Conservation (phyloP, 1,140 invertebrate species). For the Pseudobourletiella spinata region DNA sequence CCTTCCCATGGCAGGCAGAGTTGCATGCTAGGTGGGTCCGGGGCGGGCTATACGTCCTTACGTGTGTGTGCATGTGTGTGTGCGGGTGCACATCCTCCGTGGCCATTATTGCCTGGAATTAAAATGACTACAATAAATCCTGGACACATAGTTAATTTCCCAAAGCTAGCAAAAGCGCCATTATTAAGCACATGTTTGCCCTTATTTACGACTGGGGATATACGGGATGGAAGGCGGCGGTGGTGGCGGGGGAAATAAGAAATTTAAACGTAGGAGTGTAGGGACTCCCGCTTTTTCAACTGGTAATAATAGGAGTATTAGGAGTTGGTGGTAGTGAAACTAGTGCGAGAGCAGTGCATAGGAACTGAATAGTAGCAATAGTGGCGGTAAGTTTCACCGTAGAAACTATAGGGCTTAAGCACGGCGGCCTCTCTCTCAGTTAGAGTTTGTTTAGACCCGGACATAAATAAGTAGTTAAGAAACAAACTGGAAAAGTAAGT, state of each 20-base stretch:
- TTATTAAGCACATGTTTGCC: background rate
- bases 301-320: background rate
- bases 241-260: background rate
- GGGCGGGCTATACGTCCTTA: background rate
- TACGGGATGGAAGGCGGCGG: no score
- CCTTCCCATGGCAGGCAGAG: no score
- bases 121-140: constrained; percentile 5
- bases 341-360: background rate
- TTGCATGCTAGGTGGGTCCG: background rate
- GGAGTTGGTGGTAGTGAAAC: background rate
- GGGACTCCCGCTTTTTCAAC: no score
- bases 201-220: no score
- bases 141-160: constrained; percentile 4
- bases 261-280: constrained; percentile 9
- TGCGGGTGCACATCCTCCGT: background rate
- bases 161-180: background rate
- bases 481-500: constrained; percentile 11
- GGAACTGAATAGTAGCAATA: background rate
- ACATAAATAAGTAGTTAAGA: constrained; percentile 9
- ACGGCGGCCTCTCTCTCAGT: background rate
- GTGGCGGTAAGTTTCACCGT: background rate
- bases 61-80: background rate
- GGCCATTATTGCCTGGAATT: constrained; percentile 3
- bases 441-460: constrained; percentile 7
- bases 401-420: background rate